Conservation (phyloP, 2,797 vertebrate species). For the Taeniopygia guttata region DNA sequence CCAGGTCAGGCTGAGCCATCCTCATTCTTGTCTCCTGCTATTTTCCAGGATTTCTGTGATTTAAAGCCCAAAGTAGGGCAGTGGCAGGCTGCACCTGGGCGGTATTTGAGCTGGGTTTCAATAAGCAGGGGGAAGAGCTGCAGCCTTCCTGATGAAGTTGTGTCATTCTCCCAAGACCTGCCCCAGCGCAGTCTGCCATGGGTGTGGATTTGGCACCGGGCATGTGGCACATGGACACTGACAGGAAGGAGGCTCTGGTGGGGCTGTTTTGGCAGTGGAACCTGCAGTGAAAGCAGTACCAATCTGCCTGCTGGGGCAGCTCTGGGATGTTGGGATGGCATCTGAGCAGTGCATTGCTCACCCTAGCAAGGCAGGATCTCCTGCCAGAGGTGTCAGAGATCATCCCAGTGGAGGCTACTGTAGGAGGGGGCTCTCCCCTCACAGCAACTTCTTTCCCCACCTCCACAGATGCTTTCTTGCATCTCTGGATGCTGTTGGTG, state of each 20-base stretch:
- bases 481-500: neutral
- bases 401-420: neutral
- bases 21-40: neutral
- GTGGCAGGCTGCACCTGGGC: neutral
- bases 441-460: neutral
- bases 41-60: neutral
- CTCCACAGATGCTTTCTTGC: neutral
- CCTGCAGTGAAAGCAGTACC: neutral
- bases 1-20: neutral
- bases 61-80: neutral
- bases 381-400: neutral
- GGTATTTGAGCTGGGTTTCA: neutral
- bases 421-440: neutral
- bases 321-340: neutral
- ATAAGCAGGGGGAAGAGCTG: neutral
- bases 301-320: neutral
- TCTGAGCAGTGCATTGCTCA: neutral
- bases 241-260: neutral
- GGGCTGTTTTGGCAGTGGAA: neutral
- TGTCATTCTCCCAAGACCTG: neutral
- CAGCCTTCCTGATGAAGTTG: neutral
- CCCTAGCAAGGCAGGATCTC: neutral
- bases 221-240: accelerated
- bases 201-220: neutral
- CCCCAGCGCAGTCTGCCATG: neutral